Conservation (phyloP, 2,888 invertebrate species). For the Xanthostigma xanthostigma region DNA sequence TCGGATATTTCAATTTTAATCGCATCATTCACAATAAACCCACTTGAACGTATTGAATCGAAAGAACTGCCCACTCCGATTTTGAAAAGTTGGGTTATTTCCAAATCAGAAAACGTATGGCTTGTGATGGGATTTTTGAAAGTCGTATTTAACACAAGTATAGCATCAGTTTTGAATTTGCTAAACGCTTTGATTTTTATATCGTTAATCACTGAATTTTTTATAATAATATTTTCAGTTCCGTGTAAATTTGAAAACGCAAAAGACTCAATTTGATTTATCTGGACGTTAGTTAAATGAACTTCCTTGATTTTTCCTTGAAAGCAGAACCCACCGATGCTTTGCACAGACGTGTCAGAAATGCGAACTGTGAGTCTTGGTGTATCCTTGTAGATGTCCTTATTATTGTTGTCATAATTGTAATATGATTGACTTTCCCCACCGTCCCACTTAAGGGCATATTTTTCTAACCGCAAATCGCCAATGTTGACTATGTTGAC, state of each 20-base stretch:
- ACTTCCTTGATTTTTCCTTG: conserved; percentile 58
- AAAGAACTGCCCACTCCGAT: conserved; percentile 47
- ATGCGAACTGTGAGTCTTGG: conserved; percentile 3
- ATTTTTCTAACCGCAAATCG: conserved; percentile 43
- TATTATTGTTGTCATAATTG: too few species aligned
- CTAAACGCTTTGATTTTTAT: conserved; percentile 63
- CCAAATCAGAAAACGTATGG: conserved; percentile 57
- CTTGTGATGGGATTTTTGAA: conserved; percentile 47
- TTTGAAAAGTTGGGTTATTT: conserved; percentile 47
- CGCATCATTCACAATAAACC: conserved; percentile 50
- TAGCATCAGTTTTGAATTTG: conserved; percentile 53
- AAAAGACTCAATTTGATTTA: conserved; percentile 49
- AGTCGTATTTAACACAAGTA: conserved; percentile 45
- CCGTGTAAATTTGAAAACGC: conserved; percentile 59
- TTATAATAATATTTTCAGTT: conserved; percentile 46
- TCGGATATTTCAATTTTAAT: conserved; percentile 44
- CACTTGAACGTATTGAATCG: conserved; percentile 47
- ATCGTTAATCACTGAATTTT: conserved; percentile 39
- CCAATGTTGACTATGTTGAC: conserved; percentile 47
- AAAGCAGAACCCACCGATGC: conserved; percentile 34
- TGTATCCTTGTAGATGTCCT: not conserved
- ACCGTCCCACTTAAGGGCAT: conserved; percentile 41
- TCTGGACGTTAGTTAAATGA: conserved; percentile 41
- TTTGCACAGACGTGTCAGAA: not conserved
- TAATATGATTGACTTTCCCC: conserved; percentile 11